Base-by-base conservation (phyloP, 2,888 invertebrate genomes). In the Eupithecia tripunctaria region DNA sequence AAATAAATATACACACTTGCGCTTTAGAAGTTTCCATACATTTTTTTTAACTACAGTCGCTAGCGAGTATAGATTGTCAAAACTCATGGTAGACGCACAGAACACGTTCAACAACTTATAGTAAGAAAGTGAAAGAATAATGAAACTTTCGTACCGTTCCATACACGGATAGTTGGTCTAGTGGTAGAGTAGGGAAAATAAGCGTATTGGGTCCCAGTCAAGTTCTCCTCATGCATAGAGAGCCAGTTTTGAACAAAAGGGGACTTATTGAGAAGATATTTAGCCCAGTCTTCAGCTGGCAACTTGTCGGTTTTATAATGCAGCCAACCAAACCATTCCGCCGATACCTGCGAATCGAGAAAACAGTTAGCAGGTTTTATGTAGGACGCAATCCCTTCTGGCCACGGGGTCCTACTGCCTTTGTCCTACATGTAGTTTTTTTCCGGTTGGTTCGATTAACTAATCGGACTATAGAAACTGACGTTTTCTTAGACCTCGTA, bases 271-370 rank as follows among this genome's bases (percentile, higher is more conserved):
- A 93, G 76, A 21, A 74, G 71, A 51, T 81, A 78, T 82, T 93
- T 93, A 25, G 90, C 90, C 63, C 78, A 75, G 76, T 94, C 91
- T 64, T 90, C 85, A 66, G 76, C 76, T 1, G 93, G 94, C 1
- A 89, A 75, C 1, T 80, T 80, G 76, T 95, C 95, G 0, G 96
- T 96, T 90, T 98, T 98, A 91, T 99, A 98, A 90, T 99, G 99
- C 84, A 99, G 94, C 99, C 99, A 99, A 41, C 99, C 98, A 87
- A 89, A 99, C 99, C 99, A 99, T 88, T 99, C 99, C 0, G 99
- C 96, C 0, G 99, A 97, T 63, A 99, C 96, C 96, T 98, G 69
- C 14, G 15, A 63, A 21, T 21, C 3, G n/a, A n/a, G 10, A 51
- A 21, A 36, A 47, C 12, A 51, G 21, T 14, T 12, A n/a, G 21